Base-by-base conservation (phyloP, 2,113 vertebrate genomes). In the Tympanuchus pallidicinctus region DNA sequence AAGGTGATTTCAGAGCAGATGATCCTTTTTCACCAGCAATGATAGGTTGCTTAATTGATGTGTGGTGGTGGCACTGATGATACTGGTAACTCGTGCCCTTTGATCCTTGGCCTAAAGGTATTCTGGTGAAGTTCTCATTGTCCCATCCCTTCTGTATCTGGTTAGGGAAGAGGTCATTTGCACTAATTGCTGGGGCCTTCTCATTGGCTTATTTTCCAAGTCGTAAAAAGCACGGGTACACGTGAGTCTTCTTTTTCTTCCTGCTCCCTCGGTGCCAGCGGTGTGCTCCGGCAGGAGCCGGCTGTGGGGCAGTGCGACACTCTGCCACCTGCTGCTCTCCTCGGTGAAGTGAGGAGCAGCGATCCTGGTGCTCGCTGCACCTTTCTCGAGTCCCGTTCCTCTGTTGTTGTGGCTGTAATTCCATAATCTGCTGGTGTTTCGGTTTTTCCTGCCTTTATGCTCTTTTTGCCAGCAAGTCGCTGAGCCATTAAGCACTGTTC, bases 341-440 rank as follows among this genome's bases (percentile, higher is more conserved):
- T 65, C 36, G 6, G 13, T 57, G 16, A 45, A 45, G 42, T 18
- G 36, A 84, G 80, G 83, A 75, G 13, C 47, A 81, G 65, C 15
- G 40, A 65, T 18, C 6, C 7, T 21, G 27, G 27, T 25, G 6
- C 30, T 92, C 0, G 0, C 56, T 28, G 11, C 16, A 1, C 25
- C 11, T 40, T 38, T 70, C 42, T 27, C 38, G 52, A 69, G 36
- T 72, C 48, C 22, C 22, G n/a, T 47, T 32, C 18, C 1, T 1
- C 56, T 83, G 65, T 64, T 85, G 11, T 73, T 70, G 75, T 40
- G 45, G 56, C 56, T 81, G 54, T 25, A 77, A 60, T 45, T 82
- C 5, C 28, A 4, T 64, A 52, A 36, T 15, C 64, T 18, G 3
- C 45, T 65, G 54, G 45, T 40, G 11, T 45, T 88, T 87, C 48